Conservation (phyloP, 2,888 invertebrate species). For the Barypeithes pellucidus region DNA sequence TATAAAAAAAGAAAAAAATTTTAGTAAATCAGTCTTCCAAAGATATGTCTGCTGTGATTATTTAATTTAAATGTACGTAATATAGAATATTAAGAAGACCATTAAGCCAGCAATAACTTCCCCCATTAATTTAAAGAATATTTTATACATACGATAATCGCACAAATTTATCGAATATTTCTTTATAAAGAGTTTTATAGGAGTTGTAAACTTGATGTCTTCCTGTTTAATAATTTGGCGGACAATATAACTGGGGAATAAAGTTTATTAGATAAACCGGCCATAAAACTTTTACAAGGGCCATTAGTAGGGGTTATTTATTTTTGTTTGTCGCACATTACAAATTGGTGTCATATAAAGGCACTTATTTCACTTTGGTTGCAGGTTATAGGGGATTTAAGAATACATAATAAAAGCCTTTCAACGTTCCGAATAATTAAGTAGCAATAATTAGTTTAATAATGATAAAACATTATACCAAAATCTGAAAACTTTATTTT, state of each 20-base stretch:
- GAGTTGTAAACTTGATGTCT: slow-evolving; percentile 37
- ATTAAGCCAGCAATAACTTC: too few species aligned
- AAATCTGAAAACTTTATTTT: too few species aligned
- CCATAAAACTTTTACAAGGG: slow-evolving; percentile 40
- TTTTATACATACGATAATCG: not conserved
- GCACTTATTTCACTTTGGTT: slow-evolving; percentile 19
- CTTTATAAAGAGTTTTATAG: slow-evolving; percentile 30
- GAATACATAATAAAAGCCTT: not conserved
- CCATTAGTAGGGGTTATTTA: slow-evolving; percentile 36
- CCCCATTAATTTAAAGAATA: not conserved
- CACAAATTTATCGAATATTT: slow-evolving; percentile 1
- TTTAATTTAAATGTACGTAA: too few species aligned
- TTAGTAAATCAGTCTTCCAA: too few species aligned
- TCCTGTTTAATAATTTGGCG: slow-evolving; percentile 35
- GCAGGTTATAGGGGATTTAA: slow-evolving; percentile 8
- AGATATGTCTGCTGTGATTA: too few species aligned
- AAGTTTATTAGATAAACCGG: slow-evolving; percentile 44
- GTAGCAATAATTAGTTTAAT: not conserved
- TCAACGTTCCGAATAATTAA: not conserved
- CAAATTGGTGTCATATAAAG: slow-evolving; percentile 27
- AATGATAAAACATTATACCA: too few species aligned
- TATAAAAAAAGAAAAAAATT: not conserved
- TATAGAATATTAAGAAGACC: too few species aligned
- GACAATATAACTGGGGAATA: slow-evolving; percentile 36
- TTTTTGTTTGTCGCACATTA: slow-evolving; percentile 26